phyloP scores from a whole-genome alignment of 2,797 vertebrate genomes.

The Gephyroberyx darwinii region DNA sequence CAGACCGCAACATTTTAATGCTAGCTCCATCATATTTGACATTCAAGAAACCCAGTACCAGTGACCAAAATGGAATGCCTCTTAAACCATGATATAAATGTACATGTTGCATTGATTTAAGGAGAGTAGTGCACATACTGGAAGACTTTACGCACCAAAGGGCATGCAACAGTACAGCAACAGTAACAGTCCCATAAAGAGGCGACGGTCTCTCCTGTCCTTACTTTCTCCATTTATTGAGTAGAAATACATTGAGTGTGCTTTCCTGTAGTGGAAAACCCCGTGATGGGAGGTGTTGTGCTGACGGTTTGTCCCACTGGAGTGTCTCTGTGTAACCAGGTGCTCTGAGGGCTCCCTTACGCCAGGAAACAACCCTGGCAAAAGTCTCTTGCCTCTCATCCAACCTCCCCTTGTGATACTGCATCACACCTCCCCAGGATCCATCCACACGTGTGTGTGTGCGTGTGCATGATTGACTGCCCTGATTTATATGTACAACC shows the following conservation, averaged over 20 bases:
- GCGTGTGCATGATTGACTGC: conserved; percentile 17
- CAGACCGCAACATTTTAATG: conserved; percentile 46
- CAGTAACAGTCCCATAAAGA: conserved; percentile 11
- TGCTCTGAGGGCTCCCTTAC: conserved; percentile 43
- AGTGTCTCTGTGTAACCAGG: conserved; percentile 66
- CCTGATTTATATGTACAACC: conserved; percentile 18
- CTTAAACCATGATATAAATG: conserved; percentile 48
- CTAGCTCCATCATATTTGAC: conserved; percentile 47
- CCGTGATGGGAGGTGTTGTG: conserved; percentile 32
- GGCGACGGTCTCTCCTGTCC: conserved; percentile 9
- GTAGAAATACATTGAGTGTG: conserved; percentile 20
- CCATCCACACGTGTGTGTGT: conserved; percentile 10
- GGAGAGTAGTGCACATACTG: conserved; percentile 27
- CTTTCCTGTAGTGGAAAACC: conserved; percentile 70
- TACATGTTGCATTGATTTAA: conserved; percentile 38
- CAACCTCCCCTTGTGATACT: conserved; percentile 28
- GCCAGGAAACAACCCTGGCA: conserved; percentile 18
- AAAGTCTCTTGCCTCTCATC: conserved; percentile 37
- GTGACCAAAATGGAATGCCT: conserved; percentile 42
- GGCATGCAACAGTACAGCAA: background rate
- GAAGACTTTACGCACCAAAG: conserved; percentile 32
- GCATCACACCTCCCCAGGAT: conserved; percentile 5
- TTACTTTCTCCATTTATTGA: conserved; percentile 35
- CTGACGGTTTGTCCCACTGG: conserved; percentile 49
- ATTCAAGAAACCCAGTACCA: conserved; percentile 38